Conservation (phyloP, 2,888 invertebrate genomes). For the Hirtodrosophila trivittata region DNA sequence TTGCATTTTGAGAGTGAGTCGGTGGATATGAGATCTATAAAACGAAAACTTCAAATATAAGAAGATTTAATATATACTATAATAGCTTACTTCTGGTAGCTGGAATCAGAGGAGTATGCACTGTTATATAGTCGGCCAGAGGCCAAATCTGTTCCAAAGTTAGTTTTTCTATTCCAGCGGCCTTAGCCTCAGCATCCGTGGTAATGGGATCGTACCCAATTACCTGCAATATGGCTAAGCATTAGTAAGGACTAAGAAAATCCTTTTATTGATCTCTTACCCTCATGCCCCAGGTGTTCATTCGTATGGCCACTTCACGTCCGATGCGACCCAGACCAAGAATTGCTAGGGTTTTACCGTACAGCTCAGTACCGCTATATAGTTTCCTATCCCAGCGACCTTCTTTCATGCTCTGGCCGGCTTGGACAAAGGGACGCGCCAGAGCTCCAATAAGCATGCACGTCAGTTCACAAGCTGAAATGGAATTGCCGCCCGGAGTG, state of each 20-base stretch:
- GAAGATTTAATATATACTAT: no score
- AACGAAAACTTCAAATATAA: not conserved
- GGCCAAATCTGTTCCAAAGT: conserved; percentile 95
- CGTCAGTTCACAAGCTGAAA: conserved; percentile 98
- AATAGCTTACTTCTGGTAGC: conserved; percentile 90
- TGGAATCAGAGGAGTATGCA: conserved; percentile 97
- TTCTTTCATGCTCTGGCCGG: conserved; percentile 92
- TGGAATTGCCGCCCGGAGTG: conserved; percentile 97
- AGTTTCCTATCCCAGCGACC: conserved; percentile 97
- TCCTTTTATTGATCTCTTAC: conserved; percentile 84
- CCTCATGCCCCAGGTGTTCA: conserved; percentile 98
- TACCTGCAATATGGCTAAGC: conserved; percentile 84
- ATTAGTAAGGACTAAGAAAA: not conserved
- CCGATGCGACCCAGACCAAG: conserved; percentile 98
- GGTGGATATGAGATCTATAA: conserved; percentile 91
- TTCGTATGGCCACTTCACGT: conserved; percentile 95
- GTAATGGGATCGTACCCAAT: conserved; percentile 98
- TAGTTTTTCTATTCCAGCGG: conserved; percentile 91
- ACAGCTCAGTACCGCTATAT: conserved; percentile 93
- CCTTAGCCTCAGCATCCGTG: conserved; percentile 89
- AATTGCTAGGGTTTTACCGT: conserved; percentile 96
- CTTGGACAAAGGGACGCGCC: conserved; percentile 93
- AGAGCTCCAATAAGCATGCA: conserved; percentile 94
- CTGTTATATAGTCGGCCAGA: conserved; percentile 96
- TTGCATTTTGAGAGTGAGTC: conserved; percentile 91